Percentiles rank a stretch among this genome's conserved stretches.
These are phyloP conservation scores for Zaprionus bogoriensis DNA, from an alignment of 2,888 invertebrate genomes.

Conservation along the genomic window DNA sequence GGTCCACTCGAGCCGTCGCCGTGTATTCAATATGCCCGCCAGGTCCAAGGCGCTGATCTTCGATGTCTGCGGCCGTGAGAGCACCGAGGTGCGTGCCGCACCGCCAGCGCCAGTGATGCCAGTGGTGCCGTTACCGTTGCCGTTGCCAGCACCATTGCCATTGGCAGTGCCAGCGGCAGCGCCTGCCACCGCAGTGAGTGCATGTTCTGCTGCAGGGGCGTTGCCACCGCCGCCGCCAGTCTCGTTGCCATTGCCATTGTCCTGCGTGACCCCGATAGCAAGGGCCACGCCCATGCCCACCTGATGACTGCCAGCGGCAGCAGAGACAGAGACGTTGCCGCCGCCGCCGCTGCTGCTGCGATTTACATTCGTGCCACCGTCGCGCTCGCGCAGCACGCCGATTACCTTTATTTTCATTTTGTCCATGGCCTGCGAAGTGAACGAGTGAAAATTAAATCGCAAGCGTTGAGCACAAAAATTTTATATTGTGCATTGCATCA, in stretches of 20 bases:
- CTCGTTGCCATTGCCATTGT: constrained; percentile 57
- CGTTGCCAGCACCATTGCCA: too few relatives aligned
- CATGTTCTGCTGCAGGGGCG: constrained; percentile 55
- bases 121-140: too few relatives aligned
- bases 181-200: constrained; percentile 26
- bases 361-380: constrained; percentile 73
- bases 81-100: constrained; percentile 65
- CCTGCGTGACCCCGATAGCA: constrained; percentile 67
- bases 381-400: constrained; percentile 80
- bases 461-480: constrained; percentile 3
- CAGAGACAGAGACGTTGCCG: constrained; percentile 45
- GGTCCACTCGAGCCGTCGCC: constrained; percentile 80
- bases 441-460: background rate
- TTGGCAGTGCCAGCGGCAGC: constrained; percentile 11
- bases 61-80: constrained; percentile 64
- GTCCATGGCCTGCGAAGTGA: constrained; percentile 68
- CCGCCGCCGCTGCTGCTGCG: too few relatives aligned
- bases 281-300: constrained; percentile 57
- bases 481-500: constrained; percentile 43
- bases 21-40: constrained; percentile 80
- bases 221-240: constrained; percentile 26
- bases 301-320: constrained; percentile 57
- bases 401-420: constrained; percentile 80
- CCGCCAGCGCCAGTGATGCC: constrained; percentile 52
- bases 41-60: constrained; percentile 77